Evolutionary conservation across 2,113 vertebrate species (phyloP).

Genomic region (Eclectus roratus): DNA sequence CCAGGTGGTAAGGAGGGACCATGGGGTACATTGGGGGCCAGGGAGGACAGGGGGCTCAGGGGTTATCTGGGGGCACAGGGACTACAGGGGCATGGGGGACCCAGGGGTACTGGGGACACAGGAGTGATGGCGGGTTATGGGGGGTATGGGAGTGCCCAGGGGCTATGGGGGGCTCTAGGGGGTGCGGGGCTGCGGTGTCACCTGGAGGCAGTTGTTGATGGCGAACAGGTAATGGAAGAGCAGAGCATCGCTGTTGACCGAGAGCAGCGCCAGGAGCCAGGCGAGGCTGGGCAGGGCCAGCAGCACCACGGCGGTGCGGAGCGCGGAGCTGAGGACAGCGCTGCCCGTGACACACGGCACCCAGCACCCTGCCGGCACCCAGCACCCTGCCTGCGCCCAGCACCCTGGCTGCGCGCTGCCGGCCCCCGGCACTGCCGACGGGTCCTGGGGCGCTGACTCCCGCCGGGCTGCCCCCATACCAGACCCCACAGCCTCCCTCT

Average conservation of each 20-base stretch:
- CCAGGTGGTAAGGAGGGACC: no score
- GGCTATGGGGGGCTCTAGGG: no score
- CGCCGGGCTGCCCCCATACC: background rate
- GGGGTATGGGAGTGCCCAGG: background rate
- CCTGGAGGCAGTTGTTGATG: slow-evolving; percentile 88
- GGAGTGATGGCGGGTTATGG: no score
- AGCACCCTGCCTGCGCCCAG: background rate
- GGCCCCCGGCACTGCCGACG: background rate
- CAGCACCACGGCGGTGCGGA: slow-evolving; percentile 81
- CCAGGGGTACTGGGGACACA: background rate
- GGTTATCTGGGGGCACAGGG: background rate
- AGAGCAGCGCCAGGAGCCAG: slow-evolving; percentile 88
- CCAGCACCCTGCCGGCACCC: background rate
- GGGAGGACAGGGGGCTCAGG: background rate
- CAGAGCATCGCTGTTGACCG: slow-evolving; percentile 90
- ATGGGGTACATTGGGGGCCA: no score
- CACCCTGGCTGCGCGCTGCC: background rate
- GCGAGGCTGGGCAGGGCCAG: slow-evolving; percentile 85
- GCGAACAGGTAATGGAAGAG: slow-evolving; percentile 95
- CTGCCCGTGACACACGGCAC: background rate
- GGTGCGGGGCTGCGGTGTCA: slow-evolving; percentile 13
- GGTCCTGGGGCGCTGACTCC: background rate
- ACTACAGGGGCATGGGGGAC: background rate
- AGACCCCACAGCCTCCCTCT: background rate
- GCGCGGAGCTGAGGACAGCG: slow-evolving; percentile 74